Evolutionary conservation across 2,797 vertebrate species (phyloP).

Genomic region (Sebastes itinus): DNA sequence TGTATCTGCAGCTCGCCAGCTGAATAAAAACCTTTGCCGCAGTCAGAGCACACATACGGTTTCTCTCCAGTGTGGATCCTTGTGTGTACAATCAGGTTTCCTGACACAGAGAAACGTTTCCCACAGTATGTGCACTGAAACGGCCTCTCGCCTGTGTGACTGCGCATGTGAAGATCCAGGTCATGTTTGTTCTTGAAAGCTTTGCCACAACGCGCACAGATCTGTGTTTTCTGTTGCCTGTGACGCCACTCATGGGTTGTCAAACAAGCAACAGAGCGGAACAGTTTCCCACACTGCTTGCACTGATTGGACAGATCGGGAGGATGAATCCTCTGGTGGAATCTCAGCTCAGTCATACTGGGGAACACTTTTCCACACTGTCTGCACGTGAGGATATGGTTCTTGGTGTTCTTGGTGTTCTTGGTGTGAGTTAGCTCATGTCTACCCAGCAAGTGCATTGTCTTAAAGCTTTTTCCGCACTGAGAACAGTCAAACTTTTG

Average conservation of each 20-base stretch:
- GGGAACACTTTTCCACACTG: slow-evolving; percentile 51
- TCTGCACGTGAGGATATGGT: slow-evolving; percentile 42
- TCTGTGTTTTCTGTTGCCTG: slow-evolving; percentile 44
- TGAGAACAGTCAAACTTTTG: slow-evolving; percentile 55
- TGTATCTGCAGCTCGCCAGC: slow-evolving; percentile 68
- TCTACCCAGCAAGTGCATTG: slow-evolving; percentile 42
- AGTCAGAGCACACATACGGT: slow-evolving; percentile 59
- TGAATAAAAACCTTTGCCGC: slow-evolving; percentile 59
- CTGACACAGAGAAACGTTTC: slow-evolving; percentile 54
- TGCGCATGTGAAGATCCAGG: slow-evolving; percentile 59
- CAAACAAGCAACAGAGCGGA: slow-evolving; percentile 44
- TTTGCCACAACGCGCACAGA: slow-evolving; percentile 55
- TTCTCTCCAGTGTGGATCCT: slow-evolving; percentile 65
- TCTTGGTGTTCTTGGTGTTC: slow-evolving; percentile 20
- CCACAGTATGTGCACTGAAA: slow-evolving; percentile 65
- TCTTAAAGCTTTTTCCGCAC: slow-evolving; percentile 61
- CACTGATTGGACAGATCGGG: slow-evolving; percentile 40
- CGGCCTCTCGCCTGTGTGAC: slow-evolving; percentile 64
- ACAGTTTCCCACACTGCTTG: slow-evolving; percentile 54
- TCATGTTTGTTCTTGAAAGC: slow-evolving; percentile 52
- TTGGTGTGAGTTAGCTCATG: slow-evolving; percentile 53
- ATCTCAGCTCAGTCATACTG: slow-evolving; percentile 52
- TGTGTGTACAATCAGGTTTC: slow-evolving; percentile 64
- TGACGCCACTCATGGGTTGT: slow-evolving; percentile 53
- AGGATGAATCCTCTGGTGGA: slow-evolving; percentile 56